Evolutionary conservation across 2,797 vertebrate species (phyloP).

Genomic region (Sebastiscus tertius): DNA sequence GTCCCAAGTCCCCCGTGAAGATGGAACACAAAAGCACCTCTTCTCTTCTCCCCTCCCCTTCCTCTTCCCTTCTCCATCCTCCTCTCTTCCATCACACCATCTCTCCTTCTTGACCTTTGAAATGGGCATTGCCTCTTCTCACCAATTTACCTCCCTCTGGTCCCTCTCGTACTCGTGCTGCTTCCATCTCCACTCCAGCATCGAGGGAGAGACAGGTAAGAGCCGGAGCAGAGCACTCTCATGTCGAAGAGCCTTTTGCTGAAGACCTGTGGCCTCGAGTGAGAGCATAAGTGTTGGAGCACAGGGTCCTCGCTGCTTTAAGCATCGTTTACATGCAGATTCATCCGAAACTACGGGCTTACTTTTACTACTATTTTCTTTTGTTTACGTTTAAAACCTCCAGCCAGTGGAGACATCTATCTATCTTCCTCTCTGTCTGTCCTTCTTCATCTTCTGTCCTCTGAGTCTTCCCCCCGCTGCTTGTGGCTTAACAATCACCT

Average conservation of each 20-base stretch:
- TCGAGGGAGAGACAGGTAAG: conserved; percentile 86
- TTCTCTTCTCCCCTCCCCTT: conserved; percentile 20
- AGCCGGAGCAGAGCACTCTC: conserved; percentile 87
- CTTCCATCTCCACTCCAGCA: conserved; percentile 74
- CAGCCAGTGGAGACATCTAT: conserved; percentile 17
- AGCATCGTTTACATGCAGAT: conserved; percentile 93
- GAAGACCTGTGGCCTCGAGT: conserved; percentile 76
- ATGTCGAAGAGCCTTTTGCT: conserved; percentile 90
- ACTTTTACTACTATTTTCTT: conserved; percentile 31
- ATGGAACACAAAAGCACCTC: conserved; percentile 61
- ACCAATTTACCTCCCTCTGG: conserved; percentile 77
- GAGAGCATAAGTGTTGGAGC: conserved; percentile 57
- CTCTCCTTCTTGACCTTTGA: conserved; percentile 79
- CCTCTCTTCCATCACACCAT: conserved; percentile 66
- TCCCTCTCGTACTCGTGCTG: conserved; percentile 67
- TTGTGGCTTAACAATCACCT: conserved; percentile 80
- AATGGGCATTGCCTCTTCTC: conserved; percentile 78
- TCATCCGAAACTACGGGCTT: conserved; percentile 78
- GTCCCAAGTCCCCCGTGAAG: conserved; percentile 68
- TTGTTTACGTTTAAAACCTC: conserved; percentile 51
- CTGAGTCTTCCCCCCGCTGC: conserved; percentile 25
- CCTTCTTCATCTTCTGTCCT: conserved; percentile 31
- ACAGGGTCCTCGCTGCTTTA: conserved; percentile 77
- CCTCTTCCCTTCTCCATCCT: conserved; percentile 36
- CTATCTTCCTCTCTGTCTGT: conserved; percentile 17